Evolutionary conservation across 2,797 vertebrate genomes (phyloP), one percentile per base, ranked within the genome.

Genomic region (Melanotaenia parkinsoni): DNA sequence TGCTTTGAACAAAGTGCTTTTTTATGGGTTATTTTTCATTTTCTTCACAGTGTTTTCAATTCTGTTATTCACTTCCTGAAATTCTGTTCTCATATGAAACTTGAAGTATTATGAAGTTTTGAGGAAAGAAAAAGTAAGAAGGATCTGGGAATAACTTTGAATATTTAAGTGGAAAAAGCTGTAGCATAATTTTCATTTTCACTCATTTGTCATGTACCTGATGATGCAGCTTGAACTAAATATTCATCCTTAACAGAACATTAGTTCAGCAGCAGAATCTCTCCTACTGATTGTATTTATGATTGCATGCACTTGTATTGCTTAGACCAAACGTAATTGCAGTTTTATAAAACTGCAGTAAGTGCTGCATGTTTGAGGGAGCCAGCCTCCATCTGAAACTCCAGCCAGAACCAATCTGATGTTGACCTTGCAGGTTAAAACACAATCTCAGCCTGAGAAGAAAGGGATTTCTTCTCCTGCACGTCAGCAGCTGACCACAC

Each of bases 401-500:
- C n/a, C 71, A 85, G 58, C 84, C 76, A 76, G 83, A 86, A 64
- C 65, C 47, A 43, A 22, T 87, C 45, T 92, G 73, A 79, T 90
- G 75, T 92, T 80, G 82, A 89, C 87, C 77, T 83, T 87, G 32
- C 91, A 94, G 91, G 89, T 90, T 77, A 87, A 82, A 65, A 89
- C 37, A 77, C 58, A 68, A 11, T 71, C 77, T 60, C 88, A 80
- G 62, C 43, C 83, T 81, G 83, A 74, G 87, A 92, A 85, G 91
- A 93, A 90, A 87, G 80, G 62, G 10, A 54, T 88, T 77, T 79
- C 86, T 81, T 32, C 79, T 81, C 80, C 86, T 58, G 24, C 75
- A 58, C 75, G 80, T 67, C 89, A 87, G 59, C 63, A 67, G 57
- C 60, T 81, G 61, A 47, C 70, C 56, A 76, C 87, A 60, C 60